A percentile compares a stretch with the other conserved stretches of the same genome.
Conservation (phyloP, 2,113 vertebrate genomes). For the Python bivittatus region DNA sequence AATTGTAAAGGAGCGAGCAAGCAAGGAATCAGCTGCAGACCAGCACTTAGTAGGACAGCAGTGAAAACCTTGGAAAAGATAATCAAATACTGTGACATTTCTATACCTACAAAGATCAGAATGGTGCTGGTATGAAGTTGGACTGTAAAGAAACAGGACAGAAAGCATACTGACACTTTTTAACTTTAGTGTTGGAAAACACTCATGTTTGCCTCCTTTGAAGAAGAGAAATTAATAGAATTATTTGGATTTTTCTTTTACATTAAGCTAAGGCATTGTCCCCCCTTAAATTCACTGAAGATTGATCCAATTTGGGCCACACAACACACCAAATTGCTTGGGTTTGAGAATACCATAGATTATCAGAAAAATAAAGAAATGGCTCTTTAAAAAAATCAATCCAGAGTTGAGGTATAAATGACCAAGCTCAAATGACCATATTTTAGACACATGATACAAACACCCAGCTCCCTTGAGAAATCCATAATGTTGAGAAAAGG, state of each 20-base stretch:
- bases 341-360: background rate
- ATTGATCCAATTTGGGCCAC: too few species aligned
- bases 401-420: background rate
- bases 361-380: background rate
- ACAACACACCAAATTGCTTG: too few species aligned
- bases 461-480: background rate
- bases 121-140: background rate
- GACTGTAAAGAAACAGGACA: background rate
- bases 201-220: too few species aligned
- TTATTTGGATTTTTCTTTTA: too few species aligned
- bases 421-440: background rate
- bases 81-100: background rate
- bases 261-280: too few species aligned
- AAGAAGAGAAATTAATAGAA: too few species aligned
- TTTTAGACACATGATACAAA: background rate
- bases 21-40: background rate
- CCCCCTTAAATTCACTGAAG: too few species aligned
- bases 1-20: background rate
- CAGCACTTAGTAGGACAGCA: background rate
- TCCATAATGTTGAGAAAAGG: background rate
- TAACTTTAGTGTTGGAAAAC: background rate
- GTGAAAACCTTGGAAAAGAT: background rate
- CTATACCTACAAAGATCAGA: background rate
- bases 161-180: background rate
- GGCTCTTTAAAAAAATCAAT: background rate